A percentile compares a stretch with the other conserved stretches of the same genome.
phyloP scores from a whole-genome alignment of 2,888 invertebrate species.

The Hipparchia sbordonii region DNA sequence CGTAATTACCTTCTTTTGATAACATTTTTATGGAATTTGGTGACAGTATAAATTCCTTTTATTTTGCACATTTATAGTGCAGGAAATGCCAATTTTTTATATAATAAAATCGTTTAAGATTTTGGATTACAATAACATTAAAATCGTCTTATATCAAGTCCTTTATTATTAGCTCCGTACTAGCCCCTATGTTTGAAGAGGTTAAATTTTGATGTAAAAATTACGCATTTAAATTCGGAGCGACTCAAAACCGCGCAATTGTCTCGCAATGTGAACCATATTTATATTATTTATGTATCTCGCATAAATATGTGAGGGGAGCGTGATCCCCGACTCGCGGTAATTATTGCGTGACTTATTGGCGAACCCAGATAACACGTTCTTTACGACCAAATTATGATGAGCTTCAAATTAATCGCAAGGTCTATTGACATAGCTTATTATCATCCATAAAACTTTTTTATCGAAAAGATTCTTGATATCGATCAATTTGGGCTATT shows the following conservation, averaged over 20 bases:
- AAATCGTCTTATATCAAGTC: too few relatives aligned
- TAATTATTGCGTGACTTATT: conserved; percentile 83
- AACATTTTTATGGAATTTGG: background rate
- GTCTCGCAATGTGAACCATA: conserved; percentile 49
- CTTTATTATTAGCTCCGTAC: too few relatives aligned
- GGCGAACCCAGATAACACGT: conserved; percentile 77
- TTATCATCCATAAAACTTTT: too few relatives aligned
- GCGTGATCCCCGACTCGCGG: conserved; percentile 71
- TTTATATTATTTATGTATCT: conserved; percentile 72
- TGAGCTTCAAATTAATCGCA: conserved; percentile 45
- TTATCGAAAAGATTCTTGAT: too few relatives aligned
- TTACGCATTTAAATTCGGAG: background rate
- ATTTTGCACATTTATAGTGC: background rate
- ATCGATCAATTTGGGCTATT: background rate
- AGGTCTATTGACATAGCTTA: too few relatives aligned
- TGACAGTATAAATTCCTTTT: background rate
- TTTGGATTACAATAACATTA: background rate
- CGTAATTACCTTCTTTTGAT: too few relatives aligned
- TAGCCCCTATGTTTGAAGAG: too few relatives aligned
- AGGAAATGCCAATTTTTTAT: background rate
- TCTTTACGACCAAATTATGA: conserved; percentile 56
- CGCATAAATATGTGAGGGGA: conserved; percentile 74
- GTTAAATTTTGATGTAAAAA: background rate
- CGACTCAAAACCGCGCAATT: conserved; percentile 50
- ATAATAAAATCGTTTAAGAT: background rate